Base-by-base conservation (phyloP, 1,140 invertebrate species). In the Trinorchestia longiramus region DNA sequence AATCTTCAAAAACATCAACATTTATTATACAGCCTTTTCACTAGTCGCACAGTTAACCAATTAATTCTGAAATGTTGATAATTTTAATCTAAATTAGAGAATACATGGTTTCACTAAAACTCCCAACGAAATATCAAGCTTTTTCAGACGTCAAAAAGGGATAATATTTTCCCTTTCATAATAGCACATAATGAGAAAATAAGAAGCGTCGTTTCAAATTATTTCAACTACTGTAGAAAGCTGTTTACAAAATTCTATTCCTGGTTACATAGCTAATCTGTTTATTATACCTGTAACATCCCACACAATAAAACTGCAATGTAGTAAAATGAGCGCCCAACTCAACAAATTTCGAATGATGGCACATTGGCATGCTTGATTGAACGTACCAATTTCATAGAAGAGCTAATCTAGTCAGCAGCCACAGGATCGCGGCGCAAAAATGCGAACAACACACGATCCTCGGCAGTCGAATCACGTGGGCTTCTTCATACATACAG, bases 211-310 rank as follows among this genome's bases (percentile, higher is more conserved):
- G 41, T 94, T 94, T 47, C 92, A 94, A 94, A 94, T 94, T 94
- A 94, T 47, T 94, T 94, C 43, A 94, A 94, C 92, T 94, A 94
- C 92, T 45, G 44, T 94, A 94, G 92, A 94, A 94, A 94, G 92
- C 92, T 94, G 92, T 94, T 94, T 94, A 94, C 92, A 94, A 94
- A 94, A 94, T 94, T 94, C 92, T 45, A 94, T n/a, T 94, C 92
- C 41, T 45, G 43, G 43, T 94, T 45, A 94, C 92, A 94, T n/a
- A 44, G 41, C 41, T n/a, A 45, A 40, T 94, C 44, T 45, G 43
- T 94, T 94, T 45, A 94, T 45, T 43, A 43, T 94, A 94, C 44
- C 92, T 94, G 92, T 45, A 45, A 94, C 92, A 94, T 94, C 43
- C 92, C 92, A 94, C 92, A 45, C 43, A 94, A 94, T 94, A 94